Percentiles rank a stretch among this genome's conserved stretches.
Evolutionary conservation across 1,140 invertebrate species (phyloP).

Genomic region (Tetranychus urticae): DNA sequence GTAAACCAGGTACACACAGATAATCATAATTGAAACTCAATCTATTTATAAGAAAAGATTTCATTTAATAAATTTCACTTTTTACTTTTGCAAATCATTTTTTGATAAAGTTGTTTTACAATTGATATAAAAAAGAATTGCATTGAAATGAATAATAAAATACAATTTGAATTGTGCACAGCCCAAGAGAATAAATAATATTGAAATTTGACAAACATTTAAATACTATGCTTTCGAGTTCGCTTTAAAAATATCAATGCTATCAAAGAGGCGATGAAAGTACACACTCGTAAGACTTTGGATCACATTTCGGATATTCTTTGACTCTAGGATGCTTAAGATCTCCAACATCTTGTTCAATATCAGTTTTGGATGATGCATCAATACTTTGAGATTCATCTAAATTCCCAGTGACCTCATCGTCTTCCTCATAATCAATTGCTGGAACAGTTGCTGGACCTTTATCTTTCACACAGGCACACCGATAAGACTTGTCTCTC

Average conservation of each 20-base stretch:
- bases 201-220: too few species aligned
- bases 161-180: too few species aligned
- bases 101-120: too few species aligned
- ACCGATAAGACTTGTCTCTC: conserved; percentile 32
- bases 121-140: too few species aligned
- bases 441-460: conserved; percentile 23
- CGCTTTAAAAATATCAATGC: too few species aligned
- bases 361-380: neutral
- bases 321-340: conserved; percentile 3
- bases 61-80: too few species aligned
- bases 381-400: neutral
- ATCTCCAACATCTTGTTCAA: neutral
- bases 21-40: too few species aligned
- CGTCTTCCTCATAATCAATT: conserved; percentile 48
- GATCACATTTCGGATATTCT: conserved; percentile 7
- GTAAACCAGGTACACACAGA: neutral
- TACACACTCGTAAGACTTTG: conserved; percentile 5
- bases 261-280: neutral
- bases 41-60: too few species aligned
- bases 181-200: too few species aligned
- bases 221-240: too few species aligned
- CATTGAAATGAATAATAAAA: too few species aligned
- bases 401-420: conserved; percentile 16
- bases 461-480: conserved; percentile 44
- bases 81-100: too few species aligned